These are phyloP conservation scores for Podilymbus podiceps DNA, from an alignment of 2,113 vertebrate species.

Conservation along the genomic window DNA sequence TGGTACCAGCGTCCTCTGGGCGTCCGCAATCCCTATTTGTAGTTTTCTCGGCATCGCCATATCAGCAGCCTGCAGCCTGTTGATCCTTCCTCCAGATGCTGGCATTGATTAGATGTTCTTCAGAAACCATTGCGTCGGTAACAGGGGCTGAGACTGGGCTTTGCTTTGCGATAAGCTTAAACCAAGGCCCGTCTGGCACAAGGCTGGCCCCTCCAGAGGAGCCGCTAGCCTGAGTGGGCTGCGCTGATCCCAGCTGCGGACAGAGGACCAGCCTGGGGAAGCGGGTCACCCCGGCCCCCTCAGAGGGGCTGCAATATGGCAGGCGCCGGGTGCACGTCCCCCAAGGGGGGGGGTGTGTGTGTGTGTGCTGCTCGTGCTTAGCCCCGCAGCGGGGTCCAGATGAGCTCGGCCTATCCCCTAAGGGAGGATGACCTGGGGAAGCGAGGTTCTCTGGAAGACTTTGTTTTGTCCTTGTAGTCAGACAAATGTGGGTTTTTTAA, in stretches of 20 bases:
- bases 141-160: neutral
- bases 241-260: neutral
- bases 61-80: neutral
- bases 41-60: neutral
- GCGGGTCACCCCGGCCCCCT: neutral
- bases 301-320: neutral
- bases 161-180: neutral
- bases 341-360: no score
- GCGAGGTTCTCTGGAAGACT: neutral
- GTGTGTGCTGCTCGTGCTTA: neutral
- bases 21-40: neutral
- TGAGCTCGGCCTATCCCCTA: neutral
- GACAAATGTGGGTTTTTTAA: neutral
- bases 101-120: neutral
- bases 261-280: neutral
- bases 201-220: neutral
- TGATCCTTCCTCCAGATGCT: neutral
- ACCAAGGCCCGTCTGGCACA: neutral
- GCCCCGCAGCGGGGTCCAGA: neutral
- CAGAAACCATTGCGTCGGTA: neutral
- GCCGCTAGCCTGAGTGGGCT: neutral
- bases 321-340: neutral
- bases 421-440: neutral
- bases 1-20: neutral
- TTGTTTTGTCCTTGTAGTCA: neutral